Percentiles rank a stretch among this genome's conserved stretches.
Conservation (phyloP, 1,140 invertebrate genomes). For the Pseudomyrmex pallidus region DNA sequence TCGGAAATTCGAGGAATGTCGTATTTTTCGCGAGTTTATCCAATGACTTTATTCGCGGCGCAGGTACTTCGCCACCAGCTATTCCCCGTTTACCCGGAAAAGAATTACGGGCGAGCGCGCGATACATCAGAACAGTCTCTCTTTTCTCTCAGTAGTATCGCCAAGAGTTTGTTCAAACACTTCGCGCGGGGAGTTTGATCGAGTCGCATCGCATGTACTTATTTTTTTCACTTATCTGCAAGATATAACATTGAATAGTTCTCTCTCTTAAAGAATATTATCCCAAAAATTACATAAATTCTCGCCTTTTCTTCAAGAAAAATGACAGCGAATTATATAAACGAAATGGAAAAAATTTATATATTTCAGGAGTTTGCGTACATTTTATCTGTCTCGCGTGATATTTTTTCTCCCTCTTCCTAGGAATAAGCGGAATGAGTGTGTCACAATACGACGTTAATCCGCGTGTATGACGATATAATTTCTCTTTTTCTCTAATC, state of each 20-base stretch:
- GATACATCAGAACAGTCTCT: background rate
- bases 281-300: background rate
- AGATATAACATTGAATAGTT: background rate
- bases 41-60: background rate
- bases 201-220: background rate
- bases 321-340: background rate
- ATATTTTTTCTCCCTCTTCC: background rate
- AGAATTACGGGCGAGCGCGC: background rate
- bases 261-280: too few relatives aligned
- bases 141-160: background rate
- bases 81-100: background rate
- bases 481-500: conserved; percentile 23
- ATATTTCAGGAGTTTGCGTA: background rate
- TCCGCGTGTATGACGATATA: background rate
- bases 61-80: background rate
- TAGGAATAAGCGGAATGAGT: background rate
- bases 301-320: background rate
- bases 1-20: background rate
- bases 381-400: too few relatives aligned
- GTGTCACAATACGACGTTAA: background rate
- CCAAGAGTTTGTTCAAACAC: conserved; percentile 20
- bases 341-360: background rate
- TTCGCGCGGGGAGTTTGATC: background rate
- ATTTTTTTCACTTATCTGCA: conserved; percentile 10
- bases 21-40: conserved; percentile 16